These are phyloP conservation scores for Suncus etruscus DNA, from an alignment of 2,113 vertebrate genomes.

Conservation along the genomic window DNA sequence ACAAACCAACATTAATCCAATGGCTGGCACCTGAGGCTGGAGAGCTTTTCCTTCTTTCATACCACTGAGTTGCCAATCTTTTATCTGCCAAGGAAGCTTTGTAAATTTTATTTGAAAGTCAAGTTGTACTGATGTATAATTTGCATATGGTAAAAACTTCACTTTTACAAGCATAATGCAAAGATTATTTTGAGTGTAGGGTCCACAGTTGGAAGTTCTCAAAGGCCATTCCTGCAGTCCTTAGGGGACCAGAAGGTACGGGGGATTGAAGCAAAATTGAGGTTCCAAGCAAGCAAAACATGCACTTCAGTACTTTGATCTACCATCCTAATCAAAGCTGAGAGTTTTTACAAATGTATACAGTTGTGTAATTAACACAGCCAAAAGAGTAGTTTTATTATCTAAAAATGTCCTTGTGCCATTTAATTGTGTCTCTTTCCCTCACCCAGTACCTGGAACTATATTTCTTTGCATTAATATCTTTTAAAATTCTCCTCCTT, in stretches of 20 bases:
- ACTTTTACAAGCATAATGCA: neutral
- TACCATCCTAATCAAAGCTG: too few species aligned
- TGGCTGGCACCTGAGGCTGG: slow-evolving; percentile 62
- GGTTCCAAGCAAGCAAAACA: too few species aligned
- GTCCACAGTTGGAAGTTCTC: too few species aligned
- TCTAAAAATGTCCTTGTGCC: neutral
- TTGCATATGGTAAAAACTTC: neutral
- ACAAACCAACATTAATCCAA: slow-evolving; percentile 76
- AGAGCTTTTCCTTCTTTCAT: slow-evolving; percentile 3
- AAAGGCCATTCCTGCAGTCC: too few species aligned
- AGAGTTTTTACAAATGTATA: neutral
- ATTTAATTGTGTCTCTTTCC: neutral
- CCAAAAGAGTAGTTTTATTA: neutral
- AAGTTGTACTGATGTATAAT: neutral
- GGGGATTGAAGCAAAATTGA: too few species aligned
- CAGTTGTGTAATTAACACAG: neutral
- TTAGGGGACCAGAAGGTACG: too few species aligned
- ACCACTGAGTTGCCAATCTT: neutral
- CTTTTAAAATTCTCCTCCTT: neutral
- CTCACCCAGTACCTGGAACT: neutral
- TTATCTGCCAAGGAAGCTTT: neutral
- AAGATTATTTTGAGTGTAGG: too few species aligned
- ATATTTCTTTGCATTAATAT: neutral
- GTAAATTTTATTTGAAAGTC: neutral
- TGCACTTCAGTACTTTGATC: too few species aligned